phyloP scores from a whole-genome alignment of 2,888 invertebrate species.

The Tipula lateralis region DNA sequence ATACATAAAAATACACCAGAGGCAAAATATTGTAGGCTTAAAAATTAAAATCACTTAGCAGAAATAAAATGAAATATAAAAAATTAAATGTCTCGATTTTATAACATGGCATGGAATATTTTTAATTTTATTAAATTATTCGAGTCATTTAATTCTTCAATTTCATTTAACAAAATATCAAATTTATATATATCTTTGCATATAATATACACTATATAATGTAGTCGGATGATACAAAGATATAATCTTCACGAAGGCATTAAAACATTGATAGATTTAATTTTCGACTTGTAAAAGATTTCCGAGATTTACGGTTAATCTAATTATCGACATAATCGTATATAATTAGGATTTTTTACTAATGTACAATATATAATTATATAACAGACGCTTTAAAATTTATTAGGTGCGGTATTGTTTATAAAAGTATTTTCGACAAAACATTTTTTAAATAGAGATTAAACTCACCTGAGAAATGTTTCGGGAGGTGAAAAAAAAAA shows the following conservation, averaged over 20 bases:
- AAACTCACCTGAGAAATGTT: not conserved
- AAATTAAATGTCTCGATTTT: not conserved
- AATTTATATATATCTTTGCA: not conserved
- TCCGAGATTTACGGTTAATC: not conserved
- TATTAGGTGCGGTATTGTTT: not conserved
- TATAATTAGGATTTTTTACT: not conserved
- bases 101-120: not conserved
- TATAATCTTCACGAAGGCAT: not conserved
- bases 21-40: not conserved
- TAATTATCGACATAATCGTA: not conserved
- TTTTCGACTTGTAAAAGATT: slow-evolving; percentile 11
- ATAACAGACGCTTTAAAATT: not conserved
- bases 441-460: not conserved
- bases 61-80: not conserved
- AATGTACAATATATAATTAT: not conserved
- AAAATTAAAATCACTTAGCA: not conserved
- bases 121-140: slow-evolving; percentile 8
- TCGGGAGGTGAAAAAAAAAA: not conserved
- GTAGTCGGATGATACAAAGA: not conserved
- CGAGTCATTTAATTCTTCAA: not conserved
- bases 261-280: not conserved
- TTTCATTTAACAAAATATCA: slow-evolving; percentile 11
- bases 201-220: not conserved
- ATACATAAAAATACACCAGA: not conserved
- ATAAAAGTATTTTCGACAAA: not conserved